A percentile compares a stretch with the other conserved stretches of the same genome.
phyloP scores from a whole-genome alignment of 2,888 invertebrate genomes.

The Tineola bisselliella region DNA sequence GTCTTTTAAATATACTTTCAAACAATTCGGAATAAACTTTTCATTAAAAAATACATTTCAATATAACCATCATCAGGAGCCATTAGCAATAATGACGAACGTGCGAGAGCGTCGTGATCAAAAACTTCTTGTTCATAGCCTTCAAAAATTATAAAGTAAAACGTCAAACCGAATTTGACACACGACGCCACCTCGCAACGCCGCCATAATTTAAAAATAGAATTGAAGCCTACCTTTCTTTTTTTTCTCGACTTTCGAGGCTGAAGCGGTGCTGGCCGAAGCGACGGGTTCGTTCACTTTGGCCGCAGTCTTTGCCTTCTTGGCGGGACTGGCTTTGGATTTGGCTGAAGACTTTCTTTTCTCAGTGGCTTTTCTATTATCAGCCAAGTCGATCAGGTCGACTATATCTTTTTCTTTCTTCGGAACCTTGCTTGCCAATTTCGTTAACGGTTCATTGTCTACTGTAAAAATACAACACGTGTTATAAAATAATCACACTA shows the following conservation, averaged over 20 bases:
- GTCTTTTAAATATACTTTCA: too few species aligned
- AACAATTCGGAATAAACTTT: too few species aligned
- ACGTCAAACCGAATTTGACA: too few species aligned
- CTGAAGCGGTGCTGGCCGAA: slow-evolving; percentile 33
- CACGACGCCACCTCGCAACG: too few species aligned
- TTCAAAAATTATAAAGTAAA: too few species aligned
- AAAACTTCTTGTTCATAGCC: too few species aligned
- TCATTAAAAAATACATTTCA: too few species aligned
- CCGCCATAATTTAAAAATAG: background rate
- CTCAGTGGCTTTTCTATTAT: slow-evolving; percentile 35
- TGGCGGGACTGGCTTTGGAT: slow-evolving; percentile 32
- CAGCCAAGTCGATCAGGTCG: slow-evolving; percentile 40
- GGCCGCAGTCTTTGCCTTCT: slow-evolving; percentile 32
- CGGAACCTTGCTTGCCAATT: slow-evolving; percentile 45
- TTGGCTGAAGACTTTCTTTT: slow-evolving; percentile 46
- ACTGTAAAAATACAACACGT: slow-evolving; percentile 43
- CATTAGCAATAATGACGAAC: too few species aligned
- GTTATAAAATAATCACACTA: background rate
- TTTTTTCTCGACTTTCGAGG: slow-evolving; percentile 33
- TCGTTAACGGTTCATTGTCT: slow-evolving; percentile 51
- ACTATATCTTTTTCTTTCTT: slow-evolving; percentile 53
- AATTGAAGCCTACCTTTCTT: slow-evolving; percentile 50
- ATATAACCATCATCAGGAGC: too few species aligned
- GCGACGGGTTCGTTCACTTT: slow-evolving; percentile 33
- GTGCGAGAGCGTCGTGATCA: too few species aligned